Base-by-base conservation (phyloP, 2,888 invertebrate genomes). In the Scelioninae gen. 2 region DNA sequence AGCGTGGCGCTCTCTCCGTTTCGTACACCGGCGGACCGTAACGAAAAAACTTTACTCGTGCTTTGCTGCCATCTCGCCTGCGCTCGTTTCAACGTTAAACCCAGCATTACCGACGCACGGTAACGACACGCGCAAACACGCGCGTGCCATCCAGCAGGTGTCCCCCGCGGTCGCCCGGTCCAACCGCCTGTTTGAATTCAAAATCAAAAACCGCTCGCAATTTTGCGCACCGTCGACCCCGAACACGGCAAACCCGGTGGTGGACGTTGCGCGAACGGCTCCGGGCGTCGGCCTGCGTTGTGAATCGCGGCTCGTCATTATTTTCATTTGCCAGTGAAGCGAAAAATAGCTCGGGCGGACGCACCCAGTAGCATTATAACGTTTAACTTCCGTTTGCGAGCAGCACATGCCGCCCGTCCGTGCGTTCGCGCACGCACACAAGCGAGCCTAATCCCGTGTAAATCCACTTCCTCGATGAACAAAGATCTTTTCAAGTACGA, bases 251-350 rank as follows among this genome's bases (percentile, higher is more conserved):
- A 39, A 39, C n/a, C 16, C 39, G 16, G 18, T 18, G 39, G 39
- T 11, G 16, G 11, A 2, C 5, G 16, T 52, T 28, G 15, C 28
- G 31, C 41, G 45, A 53, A 69, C 61, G 41, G 28, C 37, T 41
- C n/a, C 18, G n/a, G 19, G 37, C 39, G 35, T 69, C 35, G 46
- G 13, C 7, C 33, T 37, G 43, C 52, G 63, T 33, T 74, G n/a
- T n/a, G 55, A 65, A 61, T 65, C 65, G 60, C 43, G 31, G 61
- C 69, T 76, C 63, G 80, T 80, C 75, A 80, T 82, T 82, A 80
- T 84, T 84, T 83, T 81, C 80, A 83, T 85, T 83, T 84, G 81
- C 72, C 85, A 84, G 82, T 84, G 83, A 84, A 84, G 84, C 84
- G 85, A 84, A 81, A 85, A 85, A 84, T 85, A 81, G 81, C 79